phyloP scores from a whole-genome alignment of 2,113 vertebrate genomes.

The Tichodroma muraria region DNA sequence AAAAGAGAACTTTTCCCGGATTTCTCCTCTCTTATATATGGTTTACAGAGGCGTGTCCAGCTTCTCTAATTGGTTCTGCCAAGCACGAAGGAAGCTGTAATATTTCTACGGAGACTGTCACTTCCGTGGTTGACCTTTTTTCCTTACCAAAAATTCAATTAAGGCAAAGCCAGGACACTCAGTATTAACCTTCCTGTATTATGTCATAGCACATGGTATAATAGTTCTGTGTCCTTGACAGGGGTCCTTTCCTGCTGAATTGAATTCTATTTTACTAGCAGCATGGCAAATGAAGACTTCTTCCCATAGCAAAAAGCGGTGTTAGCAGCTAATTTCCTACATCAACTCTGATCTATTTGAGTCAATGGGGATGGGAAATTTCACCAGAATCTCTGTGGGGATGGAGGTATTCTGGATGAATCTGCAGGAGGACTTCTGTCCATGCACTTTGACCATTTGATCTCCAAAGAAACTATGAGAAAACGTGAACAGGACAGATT shows the following conservation, averaged over 20 bases:
- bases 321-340: background rate
- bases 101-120: accelerated
- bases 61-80: background rate
- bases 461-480: background rate
- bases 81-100: background rate
- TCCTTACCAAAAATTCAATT: background rate
- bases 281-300: background rate
- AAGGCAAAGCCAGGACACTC: background rate
- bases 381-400: background rate
- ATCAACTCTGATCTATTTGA: accelerated
- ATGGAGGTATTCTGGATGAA: background rate
- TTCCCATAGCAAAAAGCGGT: background rate
- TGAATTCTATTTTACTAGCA: background rate
- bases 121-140: background rate
- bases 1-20: background rate
- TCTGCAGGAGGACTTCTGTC: background rate
- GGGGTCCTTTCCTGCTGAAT: background rate
- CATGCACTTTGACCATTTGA: background rate
- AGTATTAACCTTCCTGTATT: background rate
- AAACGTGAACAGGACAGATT: background rate
- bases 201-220: background rate
- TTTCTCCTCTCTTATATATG: background rate
- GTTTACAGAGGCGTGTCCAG: background rate
- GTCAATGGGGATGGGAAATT: background rate
- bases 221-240: background rate